Base-by-base conservation (phyloP, 1,140 invertebrate genomes). In the Pseudobourletiella spinata region DNA sequence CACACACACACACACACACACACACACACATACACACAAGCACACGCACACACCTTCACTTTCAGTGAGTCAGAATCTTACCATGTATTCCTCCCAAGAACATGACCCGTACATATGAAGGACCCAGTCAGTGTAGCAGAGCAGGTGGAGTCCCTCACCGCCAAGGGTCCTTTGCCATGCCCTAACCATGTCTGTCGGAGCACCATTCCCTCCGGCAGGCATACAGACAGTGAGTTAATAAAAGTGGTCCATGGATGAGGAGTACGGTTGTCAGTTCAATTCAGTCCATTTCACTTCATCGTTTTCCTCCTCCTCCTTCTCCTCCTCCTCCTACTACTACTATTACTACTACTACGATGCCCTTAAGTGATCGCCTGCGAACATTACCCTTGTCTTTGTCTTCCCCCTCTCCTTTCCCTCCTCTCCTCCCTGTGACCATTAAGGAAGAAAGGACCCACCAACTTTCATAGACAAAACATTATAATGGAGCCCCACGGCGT, bases 391-490 rank as follows among this genome's bases (percentile, higher is more conserved):
- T 51, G 15, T 25, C 25, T 51, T 51, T 24, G 22, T 6, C n/a
- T 39, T 39, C 24, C 24, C 28, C 14, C 28, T 55, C 52, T 25
- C 20, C 25, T 32, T 35, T 14, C 52, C 35, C 2, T 28, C 22
- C 24, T n/a, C 32, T n/a, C n/a, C 8, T 11, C 32, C 32, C 8
- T 39, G 28, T 51, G 3, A 26, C 48, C 48, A 51, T 51, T 51
- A 51, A 51, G 48, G 28, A 25, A 51, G 24, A 51, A 51, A 51
- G 48, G 48, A 51, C 48, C 48, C 25, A n/a, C n/a, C n/a, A 51
- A 26, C 28, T 51, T 51, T 60, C 48, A 60, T 50, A 60, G 58
- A 60, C 58, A 60, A 60, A 60, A 60, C 58, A 60, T 60, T 60
- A 30, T 32, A 26, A 60, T 51, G 58, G 48, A 60, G 52, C 58